Percentiles rank a stretch among this genome's conserved stretches.
Conservation (phyloP, 2,888 invertebrate genomes). For the Callyntrura guangdongensis region DNA sequence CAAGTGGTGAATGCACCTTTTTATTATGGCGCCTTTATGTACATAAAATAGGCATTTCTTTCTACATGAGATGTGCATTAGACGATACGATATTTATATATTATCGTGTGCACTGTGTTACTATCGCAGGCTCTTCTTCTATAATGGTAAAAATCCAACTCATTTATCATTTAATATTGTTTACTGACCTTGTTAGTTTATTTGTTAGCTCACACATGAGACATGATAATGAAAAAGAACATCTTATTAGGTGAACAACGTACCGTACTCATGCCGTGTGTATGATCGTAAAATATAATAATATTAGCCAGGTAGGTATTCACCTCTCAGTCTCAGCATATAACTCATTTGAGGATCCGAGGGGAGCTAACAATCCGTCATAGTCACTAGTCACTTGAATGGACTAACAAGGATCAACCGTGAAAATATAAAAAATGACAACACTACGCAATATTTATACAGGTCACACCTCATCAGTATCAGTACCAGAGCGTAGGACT, state of each 20-base stretch:
- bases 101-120: not conserved
- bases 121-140: slow-evolving; percentile 30
- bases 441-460: slow-evolving; percentile 41
- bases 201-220: slow-evolving; percentile 58
- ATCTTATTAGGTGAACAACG: slow-evolving; percentile 13
- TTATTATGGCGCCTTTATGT: not conserved
- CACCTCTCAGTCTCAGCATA: not conserved
- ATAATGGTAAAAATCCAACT: slow-evolving; percentile 18
- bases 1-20: not conserved
- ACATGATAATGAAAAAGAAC: slow-evolving; percentile 68
- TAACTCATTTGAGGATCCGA: not conserved
- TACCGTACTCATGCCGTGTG: no score
- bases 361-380: not conserved
- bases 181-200: slow-evolving; percentile 66
- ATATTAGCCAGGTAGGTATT: no score
- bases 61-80: slow-evolving; percentile 39
- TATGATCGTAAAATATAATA: not conserved
- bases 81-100: not conserved
- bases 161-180: slow-evolving; percentile 54
- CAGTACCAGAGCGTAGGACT: not conserved
- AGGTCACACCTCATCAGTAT: slow-evolving; percentile 11
- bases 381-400: not conserved
- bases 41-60: not conserved
- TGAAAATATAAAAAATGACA: slow-evolving; percentile 42
- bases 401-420: not conserved